Base-by-base conservation (phyloP, 2,113 vertebrate genomes). In the Phylloscopus trochilus region DNA sequence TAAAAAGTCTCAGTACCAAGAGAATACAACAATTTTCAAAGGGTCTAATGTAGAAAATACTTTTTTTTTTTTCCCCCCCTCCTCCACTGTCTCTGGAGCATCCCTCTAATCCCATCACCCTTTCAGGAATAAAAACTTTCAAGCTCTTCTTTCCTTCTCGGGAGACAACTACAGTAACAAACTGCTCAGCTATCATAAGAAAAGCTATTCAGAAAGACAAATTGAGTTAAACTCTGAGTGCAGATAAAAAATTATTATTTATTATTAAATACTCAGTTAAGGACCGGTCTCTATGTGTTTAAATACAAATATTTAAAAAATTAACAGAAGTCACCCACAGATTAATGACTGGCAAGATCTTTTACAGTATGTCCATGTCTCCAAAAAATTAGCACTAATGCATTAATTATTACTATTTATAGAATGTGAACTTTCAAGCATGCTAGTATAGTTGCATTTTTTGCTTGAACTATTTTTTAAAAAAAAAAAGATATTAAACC, bases 31-130 rank as follows among this genome's bases (percentile, higher is more conserved):
- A 0, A 59, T 35, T 91, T 89, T 64, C 21, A 70, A 82, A 82
- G 7, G 3, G 8, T 69, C 28, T 69, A 3, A 52, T 49, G 68
- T n/a, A 78, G 7, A 69, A 20, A 90, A 43, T 1, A 23, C 3
- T 24, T 16, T 33, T 44, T 15, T 43, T 33, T 21, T 16, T 24
- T 4, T 3, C 1, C 2, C 4, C 4, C 2, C 10, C 8, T 12
- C 21, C 43, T 23, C 37, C 28, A 55, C 19, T 33, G 21, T 27
- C 35, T 82, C 55, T 55, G 27, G 3, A 90, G 28, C 27, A 76
- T 19, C 15, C 8, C 24, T 56, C 52, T 68, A 79, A 74, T 68
- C 15, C 41, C 14, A 79, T 21, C 3, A 4, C 19, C 33, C 12
- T 46, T 76, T 46, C 63, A 73, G 46, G 21, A 85, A 27, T 14